phyloP scores from a whole-genome alignment of 1,140 invertebrate genomes.

The Euschistus heros region DNA sequence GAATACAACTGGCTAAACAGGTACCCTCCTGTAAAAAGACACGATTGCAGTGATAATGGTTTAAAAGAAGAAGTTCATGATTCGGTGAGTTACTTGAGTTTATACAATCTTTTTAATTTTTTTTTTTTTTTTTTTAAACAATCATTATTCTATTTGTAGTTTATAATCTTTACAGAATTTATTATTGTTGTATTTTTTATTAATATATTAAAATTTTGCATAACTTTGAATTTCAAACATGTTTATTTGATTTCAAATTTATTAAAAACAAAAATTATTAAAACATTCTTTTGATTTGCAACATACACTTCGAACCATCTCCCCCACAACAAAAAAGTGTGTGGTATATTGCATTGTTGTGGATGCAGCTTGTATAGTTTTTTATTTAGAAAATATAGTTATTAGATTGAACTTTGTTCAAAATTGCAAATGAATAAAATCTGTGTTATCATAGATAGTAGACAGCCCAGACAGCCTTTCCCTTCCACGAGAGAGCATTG shows the following conservation, averaged over 20 bases:
- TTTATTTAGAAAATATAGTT: background rate
- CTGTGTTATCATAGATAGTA: slow-evolving; percentile 31
- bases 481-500: slow-evolving; percentile 47
- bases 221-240: too few species aligned
- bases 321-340: background rate
- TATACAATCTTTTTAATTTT: too few species aligned
- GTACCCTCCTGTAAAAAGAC: background rate
- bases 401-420: background rate
- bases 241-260: background rate
- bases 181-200: too few species aligned
- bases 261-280: background rate
- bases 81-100: background rate
- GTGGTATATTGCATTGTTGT: background rate
- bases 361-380: background rate
- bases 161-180: too few species aligned
- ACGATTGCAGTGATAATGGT: background rate
- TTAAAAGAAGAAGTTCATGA: slow-evolving; percentile 1
- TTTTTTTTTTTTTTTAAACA: too few species aligned
- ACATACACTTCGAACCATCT: background rate
- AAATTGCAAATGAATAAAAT: background rate
- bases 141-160: too few species aligned
- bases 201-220: too few species aligned
- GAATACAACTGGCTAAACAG: slow-evolving; percentile 1
- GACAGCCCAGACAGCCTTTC: slow-evolving; percentile 45
- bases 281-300: background rate